Percentiles rank a stretch among this genome's conserved stretches.
Evolutionary conservation across 1,140 invertebrate species (phyloP).

Genomic region (Drosophila mauritiana): DNA sequence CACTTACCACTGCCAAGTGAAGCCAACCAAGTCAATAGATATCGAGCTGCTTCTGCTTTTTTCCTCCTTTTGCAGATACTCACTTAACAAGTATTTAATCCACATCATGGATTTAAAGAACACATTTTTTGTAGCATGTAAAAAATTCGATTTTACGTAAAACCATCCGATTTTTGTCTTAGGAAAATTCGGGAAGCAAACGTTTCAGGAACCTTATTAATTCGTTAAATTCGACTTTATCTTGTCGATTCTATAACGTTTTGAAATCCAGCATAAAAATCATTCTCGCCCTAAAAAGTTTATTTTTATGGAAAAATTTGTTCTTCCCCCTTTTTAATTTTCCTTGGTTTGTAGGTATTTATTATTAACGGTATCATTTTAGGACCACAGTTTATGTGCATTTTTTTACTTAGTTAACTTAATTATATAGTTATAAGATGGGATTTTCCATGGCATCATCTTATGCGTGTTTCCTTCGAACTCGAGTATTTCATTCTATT

Average conservation of each 20-base stretch:
- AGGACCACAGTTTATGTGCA: background rate
- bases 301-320: too few relatives aligned
- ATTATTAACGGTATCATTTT: background rate
- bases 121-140: background rate
- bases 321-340: too few relatives aligned
- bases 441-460: background rate
- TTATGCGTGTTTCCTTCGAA: background rate
- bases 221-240: too few relatives aligned
- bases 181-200: too few relatives aligned
- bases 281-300: too few relatives aligned
- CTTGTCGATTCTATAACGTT: too few relatives aligned
- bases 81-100: background rate
- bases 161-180: too few relatives aligned
- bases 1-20: conserved; percentile 1
- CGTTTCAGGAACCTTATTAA: too few relatives aligned
- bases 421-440: background rate
- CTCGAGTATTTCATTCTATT: background rate
- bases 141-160: too few relatives aligned
- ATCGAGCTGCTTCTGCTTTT: background rate
- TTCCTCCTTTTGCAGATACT: background rate
- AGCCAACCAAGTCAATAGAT: conserved; percentile 1
- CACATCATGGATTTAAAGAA: background rate
- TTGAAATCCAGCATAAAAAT: too few relatives aligned
- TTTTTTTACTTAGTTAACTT: background rate
- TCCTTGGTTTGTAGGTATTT: too few relatives aligned